Conservation (phyloP, 2,888 invertebrate genomes). For the Perdita meconis region DNA sequence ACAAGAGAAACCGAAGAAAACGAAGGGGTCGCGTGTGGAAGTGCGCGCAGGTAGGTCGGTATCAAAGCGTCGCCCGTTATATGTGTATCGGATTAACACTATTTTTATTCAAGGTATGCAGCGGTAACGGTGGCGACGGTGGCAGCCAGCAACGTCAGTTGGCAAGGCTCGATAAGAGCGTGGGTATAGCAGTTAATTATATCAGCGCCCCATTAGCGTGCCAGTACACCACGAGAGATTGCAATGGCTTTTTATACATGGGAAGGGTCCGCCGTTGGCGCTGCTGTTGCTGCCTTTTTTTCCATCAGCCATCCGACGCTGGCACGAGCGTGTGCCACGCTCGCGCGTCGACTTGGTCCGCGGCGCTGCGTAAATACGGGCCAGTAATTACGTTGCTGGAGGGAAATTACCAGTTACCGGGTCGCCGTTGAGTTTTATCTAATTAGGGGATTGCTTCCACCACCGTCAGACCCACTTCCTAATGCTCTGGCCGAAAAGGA, state of each 20-base stretch:
- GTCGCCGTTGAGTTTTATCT: slow-evolving; percentile 73
- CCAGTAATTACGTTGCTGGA: slow-evolving; percentile 77
- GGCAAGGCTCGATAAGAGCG: slow-evolving; percentile 71
- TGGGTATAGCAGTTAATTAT: slow-evolving; percentile 76
- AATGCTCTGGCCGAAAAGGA: slow-evolving; percentile 40
- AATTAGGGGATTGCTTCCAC: slow-evolving; percentile 74
- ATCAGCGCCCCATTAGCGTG: slow-evolving; percentile 77
- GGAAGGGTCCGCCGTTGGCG: slow-evolving; percentile 54
- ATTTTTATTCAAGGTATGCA: slow-evolving; percentile 73
- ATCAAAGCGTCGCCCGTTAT: slow-evolving; percentile 53
- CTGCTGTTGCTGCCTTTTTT: slow-evolving; percentile 57
- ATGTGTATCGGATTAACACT: slow-evolving; percentile 57
- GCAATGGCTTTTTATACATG: slow-evolving; percentile 73
- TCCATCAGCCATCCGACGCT: slow-evolving; percentile 58
- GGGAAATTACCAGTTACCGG: slow-evolving; percentile 77
- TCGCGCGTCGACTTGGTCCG: slow-evolving; percentile 51
- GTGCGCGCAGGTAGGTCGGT: slow-evolving; percentile 29
- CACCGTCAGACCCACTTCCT: slow-evolving; percentile 41
- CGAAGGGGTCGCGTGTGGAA: slow-evolving; percentile 60
- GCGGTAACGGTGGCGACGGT: slow-evolving; percentile 33
- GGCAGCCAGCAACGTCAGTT: slow-evolving; percentile 39
- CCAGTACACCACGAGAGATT: slow-evolving; percentile 74
- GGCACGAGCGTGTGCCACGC: slow-evolving; percentile 24
- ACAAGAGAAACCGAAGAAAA: slow-evolving; percentile 60
- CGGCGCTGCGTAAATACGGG: slow-evolving; percentile 75